Evolutionary conservation across 1,140 invertebrate genomes (phyloP).

Genomic region (Lordiphosa mommai): DNA sequence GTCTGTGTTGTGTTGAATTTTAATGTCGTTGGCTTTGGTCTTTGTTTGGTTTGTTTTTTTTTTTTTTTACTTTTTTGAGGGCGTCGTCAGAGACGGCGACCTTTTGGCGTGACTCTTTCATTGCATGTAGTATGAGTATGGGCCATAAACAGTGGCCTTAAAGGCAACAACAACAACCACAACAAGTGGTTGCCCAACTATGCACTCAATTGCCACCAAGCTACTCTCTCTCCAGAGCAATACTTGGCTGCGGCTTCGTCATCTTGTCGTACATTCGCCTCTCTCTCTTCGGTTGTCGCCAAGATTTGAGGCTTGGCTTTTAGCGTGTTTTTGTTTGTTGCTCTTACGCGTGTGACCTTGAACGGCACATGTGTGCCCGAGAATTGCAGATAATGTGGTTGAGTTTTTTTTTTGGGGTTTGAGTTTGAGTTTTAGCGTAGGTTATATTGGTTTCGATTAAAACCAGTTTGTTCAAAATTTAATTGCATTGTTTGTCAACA

Average conservation of each 20-base stretch:
- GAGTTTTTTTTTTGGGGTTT: neutral
- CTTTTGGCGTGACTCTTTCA: slow-evolving; percentile 43
- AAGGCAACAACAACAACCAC: slow-evolving; percentile 38
- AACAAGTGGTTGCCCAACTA: slow-evolving; percentile 73
- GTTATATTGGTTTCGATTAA: too few species aligned
- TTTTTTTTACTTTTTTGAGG: slow-evolving; percentile 32
- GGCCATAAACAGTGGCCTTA: slow-evolving; percentile 40
- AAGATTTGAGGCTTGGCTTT: slow-evolving; percentile 39
- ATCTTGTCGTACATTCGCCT: neutral
- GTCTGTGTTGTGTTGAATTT: slow-evolving; percentile 34
- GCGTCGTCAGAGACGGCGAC: slow-evolving; percentile 20
- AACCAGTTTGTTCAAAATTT: neutral
- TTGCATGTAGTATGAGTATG: slow-evolving; percentile 20
- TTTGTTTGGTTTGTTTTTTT: slow-evolving; percentile 8
- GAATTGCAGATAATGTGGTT: slow-evolving; percentile 43
- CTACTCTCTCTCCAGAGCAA: neutral
- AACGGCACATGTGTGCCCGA: slow-evolving; percentile 50
- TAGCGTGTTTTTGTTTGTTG: slow-evolving; percentile 37
- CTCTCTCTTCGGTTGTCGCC: neutral
- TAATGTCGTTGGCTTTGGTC: slow-evolving; percentile 23
- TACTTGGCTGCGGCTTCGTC: neutral
- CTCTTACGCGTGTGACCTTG: slow-evolving; percentile 55
- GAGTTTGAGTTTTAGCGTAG: slow-evolving; percentile 7
- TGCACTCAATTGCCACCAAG: slow-evolving; percentile 41
- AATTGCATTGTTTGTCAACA: too few species aligned